Evolutionary conservation across 2,113 vertebrate genomes (phyloP).

Genomic region (Mus spicilegus): DNA sequence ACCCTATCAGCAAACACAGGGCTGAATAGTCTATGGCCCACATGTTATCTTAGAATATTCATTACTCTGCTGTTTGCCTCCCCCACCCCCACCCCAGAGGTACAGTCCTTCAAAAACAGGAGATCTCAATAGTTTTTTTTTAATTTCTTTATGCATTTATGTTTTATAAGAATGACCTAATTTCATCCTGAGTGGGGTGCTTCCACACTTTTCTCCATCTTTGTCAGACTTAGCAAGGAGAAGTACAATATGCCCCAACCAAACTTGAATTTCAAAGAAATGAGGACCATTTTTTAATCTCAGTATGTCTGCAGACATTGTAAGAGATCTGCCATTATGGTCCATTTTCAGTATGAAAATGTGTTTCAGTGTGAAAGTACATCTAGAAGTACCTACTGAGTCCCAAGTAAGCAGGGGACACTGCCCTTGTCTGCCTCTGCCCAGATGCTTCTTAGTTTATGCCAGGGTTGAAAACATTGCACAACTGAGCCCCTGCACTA

Average conservation of each 20-base stretch:
- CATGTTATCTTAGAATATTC: not conserved
- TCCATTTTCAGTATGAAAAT: not conserved
- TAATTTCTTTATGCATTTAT: not conserved
- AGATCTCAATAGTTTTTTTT: not conserved
- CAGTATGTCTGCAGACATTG: not conserved
- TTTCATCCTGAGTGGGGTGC: not conserved
- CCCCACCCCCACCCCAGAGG: not conserved
- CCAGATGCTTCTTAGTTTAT: not conserved
- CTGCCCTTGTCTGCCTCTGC: not conserved
- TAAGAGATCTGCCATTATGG: not conserved
- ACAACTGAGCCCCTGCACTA: not conserved
- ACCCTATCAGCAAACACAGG: not conserved
- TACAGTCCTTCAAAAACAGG: not conserved
- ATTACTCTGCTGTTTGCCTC: not conserved
- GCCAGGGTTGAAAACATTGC: not conserved
- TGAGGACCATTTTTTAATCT: not conserved
- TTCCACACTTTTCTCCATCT: not conserved
- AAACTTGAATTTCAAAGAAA: slow-evolving; percentile 21
- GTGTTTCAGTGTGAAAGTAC: not conserved
- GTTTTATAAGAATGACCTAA: not conserved
- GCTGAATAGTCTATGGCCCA: not conserved
- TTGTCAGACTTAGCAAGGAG: slow-evolving; percentile 23
- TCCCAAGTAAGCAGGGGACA: not conserved
- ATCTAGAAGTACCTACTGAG: not conserved
- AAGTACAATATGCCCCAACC: not conserved